These are phyloP conservation scores for Uloborus diversus DNA, from an alignment of 1,140 invertebrate species.

Conservation along the genomic window DNA sequence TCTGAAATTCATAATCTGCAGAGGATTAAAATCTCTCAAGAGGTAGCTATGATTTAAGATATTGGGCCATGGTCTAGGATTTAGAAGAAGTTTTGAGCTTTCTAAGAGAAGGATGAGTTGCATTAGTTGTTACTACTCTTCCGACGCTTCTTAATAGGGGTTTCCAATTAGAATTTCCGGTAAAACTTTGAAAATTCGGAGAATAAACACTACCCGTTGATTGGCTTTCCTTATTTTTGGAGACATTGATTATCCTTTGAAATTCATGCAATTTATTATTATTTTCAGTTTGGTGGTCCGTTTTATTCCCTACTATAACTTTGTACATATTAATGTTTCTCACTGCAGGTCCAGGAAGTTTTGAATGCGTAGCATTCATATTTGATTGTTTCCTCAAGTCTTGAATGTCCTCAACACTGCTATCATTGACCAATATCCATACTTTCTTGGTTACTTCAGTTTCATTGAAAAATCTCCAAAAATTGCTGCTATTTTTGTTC, in stretches of 20 bases:
- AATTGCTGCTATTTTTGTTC: not conserved
- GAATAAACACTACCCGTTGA: not conserved
- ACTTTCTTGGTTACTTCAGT: not conserved
- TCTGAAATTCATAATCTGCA: no score
- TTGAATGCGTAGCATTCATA: not conserved
- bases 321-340: not conserved
- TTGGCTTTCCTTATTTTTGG: not conserved
- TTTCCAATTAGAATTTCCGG: slow-evolving; percentile 17
- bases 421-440: slow-evolving; percentile 15
- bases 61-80: no score
- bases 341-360: not conserved
- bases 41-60: no score
- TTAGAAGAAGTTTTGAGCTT: no score
- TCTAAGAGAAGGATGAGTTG: not conserved
- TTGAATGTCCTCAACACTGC: not conserved
- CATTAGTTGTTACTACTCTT: slow-evolving; percentile 25
- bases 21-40: no score
- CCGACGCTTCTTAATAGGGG: slow-evolving; percentile 18
- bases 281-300: no score
- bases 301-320: slow-evolving; percentile 30
- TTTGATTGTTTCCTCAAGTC: not conserved
- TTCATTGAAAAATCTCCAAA: slow-evolving; percentile 15
- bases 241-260: not conserved
- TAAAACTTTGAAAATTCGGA: slow-evolving; percentile 2
- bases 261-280: not conserved